Conservation (phyloP, 2,888 invertebrate genomes). For the Lycaena phlaeas region DNA sequence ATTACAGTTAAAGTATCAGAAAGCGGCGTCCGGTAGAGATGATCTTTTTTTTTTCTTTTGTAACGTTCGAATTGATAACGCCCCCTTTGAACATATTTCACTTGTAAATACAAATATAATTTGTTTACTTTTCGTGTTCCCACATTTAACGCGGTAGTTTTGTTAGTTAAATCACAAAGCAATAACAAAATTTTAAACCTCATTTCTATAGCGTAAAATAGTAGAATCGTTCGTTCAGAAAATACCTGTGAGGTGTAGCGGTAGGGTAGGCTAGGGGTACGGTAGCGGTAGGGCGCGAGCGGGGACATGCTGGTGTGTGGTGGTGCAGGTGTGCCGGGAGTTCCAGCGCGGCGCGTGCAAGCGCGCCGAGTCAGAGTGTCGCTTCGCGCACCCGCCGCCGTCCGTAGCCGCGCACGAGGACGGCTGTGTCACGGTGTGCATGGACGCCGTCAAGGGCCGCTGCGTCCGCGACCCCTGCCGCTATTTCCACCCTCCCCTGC, state of each 20-base stretch:
- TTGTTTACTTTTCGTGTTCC: not conserved
- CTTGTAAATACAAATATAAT: not conserved
- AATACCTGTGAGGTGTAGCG: not conserved
- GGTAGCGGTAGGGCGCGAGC: slow-evolving; percentile 23
- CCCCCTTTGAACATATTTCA: not conserved
- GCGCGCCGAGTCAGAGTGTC: slow-evolving; percentile 97
- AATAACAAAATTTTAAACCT: not conserved
- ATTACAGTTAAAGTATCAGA: slow-evolving; percentile 9
- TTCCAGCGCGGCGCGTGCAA: slow-evolving; percentile 99
- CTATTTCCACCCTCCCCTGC: slow-evolving; percentile 99
- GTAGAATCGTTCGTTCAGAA: not conserved
- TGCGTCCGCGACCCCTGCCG: slow-evolving; percentile 99
- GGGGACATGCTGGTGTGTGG: slow-evolving; percentile 60
- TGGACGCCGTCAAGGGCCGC: slow-evolving; percentile 99
- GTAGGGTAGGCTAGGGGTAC: slow-evolving; percentile 7
- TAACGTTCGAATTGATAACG: not conserved
- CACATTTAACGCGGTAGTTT: too few species aligned
- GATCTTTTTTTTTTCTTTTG: not conserved
- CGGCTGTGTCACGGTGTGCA: slow-evolving; percentile 99
- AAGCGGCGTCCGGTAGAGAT: slow-evolving; percentile 65
- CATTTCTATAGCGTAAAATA: not conserved
- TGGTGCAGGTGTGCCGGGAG: slow-evolving; percentile 96
- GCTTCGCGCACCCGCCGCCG: slow-evolving; percentile 98
- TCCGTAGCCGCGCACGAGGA: slow-evolving; percentile 97
- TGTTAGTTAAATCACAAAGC: too few species aligned